phyloP scores from a whole-genome alignment of 1,140 invertebrate species.

The Cryptotermes secundus region DNA sequence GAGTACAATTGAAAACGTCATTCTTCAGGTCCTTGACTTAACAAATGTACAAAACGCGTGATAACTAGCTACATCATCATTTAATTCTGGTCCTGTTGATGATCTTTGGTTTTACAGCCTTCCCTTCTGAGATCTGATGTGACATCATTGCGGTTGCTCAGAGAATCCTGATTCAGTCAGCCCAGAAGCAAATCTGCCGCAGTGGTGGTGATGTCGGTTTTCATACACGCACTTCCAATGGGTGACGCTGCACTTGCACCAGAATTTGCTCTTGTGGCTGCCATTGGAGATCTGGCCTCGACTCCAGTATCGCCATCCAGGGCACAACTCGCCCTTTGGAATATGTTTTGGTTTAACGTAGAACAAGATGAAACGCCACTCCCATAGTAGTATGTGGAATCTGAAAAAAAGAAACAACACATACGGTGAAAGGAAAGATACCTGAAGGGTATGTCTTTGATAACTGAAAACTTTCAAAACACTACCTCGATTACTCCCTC shows the following conservation, averaged over 20 bases:
- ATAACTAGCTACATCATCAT: neutral
- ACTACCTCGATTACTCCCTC: too few species aligned
- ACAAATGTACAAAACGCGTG: neutral
- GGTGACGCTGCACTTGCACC: conserved; percentile 69
- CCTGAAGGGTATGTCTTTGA: too few species aligned
- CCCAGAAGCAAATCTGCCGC: conserved; percentile 21
- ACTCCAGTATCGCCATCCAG: conserved; percentile 42
- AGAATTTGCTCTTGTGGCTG: conserved; percentile 68
- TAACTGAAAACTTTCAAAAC: too few species aligned
- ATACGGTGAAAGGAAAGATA: too few species aligned
- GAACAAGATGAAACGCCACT: conserved; percentile 44
- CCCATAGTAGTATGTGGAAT: conserved; percentile 66
- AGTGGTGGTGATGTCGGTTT: conserved; percentile 44
- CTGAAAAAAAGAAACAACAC: conserved; percentile 46
- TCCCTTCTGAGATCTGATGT: conserved; percentile 23
- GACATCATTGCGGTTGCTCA: neutral
- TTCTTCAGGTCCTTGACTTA: neutral
- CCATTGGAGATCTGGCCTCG: conserved; percentile 62
- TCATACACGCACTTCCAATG: conserved; percentile 68
- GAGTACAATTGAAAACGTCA: neutral
- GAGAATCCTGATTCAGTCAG: conserved; percentile 21
- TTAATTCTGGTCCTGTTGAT: neutral
- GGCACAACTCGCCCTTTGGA: conserved; percentile 25
- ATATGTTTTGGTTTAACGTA: conserved; percentile 24
- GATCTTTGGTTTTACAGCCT: conserved; percentile 31